Evolutionary conservation across 2,888 invertebrate genomes (phyloP).

Genomic region (Hipparchia sbordonii): DNA sequence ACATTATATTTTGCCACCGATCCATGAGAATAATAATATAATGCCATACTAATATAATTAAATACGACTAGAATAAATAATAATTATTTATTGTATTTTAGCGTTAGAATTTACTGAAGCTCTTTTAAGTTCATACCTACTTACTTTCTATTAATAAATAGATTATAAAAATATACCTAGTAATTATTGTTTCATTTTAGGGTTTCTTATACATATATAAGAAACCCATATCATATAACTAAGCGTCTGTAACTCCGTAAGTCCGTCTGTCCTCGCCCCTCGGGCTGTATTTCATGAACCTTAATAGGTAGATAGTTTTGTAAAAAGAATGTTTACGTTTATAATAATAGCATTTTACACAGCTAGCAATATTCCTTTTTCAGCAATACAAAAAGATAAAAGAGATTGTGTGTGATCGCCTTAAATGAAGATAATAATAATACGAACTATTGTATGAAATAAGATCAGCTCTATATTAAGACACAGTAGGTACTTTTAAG

Average conservation of each 20-base stretch:
- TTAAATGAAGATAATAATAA: too few species aligned
- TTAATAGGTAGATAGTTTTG: too few species aligned
- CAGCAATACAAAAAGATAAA: not conserved
- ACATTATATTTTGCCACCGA: constrained; percentile 25
- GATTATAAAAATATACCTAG: not conserved
- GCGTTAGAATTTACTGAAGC: not conserved
- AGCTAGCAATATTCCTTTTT: too few species aligned
- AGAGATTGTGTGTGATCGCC: not conserved
- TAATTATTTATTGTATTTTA: constrained; percentile 2
- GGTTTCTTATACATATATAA: too few species aligned
- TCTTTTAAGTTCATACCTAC: not conserved
- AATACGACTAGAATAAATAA: not conserved
- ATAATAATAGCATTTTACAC: too few species aligned
- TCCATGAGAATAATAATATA: constrained; percentile 26
- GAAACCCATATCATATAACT: too few species aligned
- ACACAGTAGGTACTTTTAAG: constrained; percentile 1
- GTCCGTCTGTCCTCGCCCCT: too few species aligned
- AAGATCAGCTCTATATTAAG: constrained; percentile 12
- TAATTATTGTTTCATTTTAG: not conserved
- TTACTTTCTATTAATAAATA: not conserved
- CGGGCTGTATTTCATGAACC: too few species aligned
- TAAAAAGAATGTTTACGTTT: too few species aligned
- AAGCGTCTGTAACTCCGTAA: too few species aligned
- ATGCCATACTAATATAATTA: not conserved
- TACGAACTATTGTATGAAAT: not conserved